phyloP scores from a whole-genome alignment of 2,888 invertebrate species.

The Dynastes hyllus region DNA sequence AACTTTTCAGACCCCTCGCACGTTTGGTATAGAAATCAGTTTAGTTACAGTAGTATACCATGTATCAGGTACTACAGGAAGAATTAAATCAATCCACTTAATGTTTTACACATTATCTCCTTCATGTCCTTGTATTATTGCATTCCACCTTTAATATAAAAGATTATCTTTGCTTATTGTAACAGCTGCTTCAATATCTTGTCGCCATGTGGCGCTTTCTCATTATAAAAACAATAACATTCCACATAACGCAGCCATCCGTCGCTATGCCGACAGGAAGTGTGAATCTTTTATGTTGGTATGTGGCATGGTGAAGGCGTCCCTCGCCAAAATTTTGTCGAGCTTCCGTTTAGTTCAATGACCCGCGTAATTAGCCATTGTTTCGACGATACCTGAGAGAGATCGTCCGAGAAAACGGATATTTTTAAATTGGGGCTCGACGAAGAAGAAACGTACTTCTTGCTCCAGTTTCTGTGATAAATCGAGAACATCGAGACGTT shows the following conservation, averaged over 20 bases:
- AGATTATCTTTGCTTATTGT: too few species aligned
- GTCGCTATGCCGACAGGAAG: not conserved
- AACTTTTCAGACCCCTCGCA: too few species aligned
- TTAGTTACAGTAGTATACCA: too few species aligned
- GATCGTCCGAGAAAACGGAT: slow-evolving; percentile 29
- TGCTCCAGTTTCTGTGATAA: slow-evolving; percentile 31
- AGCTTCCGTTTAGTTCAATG: slow-evolving; percentile 40
- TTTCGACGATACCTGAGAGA: slow-evolving; percentile 32
- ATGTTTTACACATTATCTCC: too few species aligned
- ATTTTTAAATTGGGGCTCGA: slow-evolving; percentile 33
- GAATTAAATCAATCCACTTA: too few species aligned
- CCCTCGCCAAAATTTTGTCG: slow-evolving; percentile 29
- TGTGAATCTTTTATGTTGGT: not conserved
- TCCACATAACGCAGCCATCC: not conserved
- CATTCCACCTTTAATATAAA: too few species aligned
- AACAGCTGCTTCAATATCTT: not conserved
- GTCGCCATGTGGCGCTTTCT: not conserved
- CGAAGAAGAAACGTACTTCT: slow-evolving; percentile 22
- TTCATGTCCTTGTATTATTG: too few species aligned
- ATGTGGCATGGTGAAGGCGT: slow-evolving; percentile 33
- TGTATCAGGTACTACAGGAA: too few species aligned
- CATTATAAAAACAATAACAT: not conserved
- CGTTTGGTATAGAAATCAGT: too few species aligned
- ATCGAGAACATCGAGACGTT: slow-evolving; percentile 7
- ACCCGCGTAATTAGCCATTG: slow-evolving; percentile 36